phyloP scores from a whole-genome alignment of 2,113 vertebrate genomes.

The Tychaedon coryphoeus region DNA sequence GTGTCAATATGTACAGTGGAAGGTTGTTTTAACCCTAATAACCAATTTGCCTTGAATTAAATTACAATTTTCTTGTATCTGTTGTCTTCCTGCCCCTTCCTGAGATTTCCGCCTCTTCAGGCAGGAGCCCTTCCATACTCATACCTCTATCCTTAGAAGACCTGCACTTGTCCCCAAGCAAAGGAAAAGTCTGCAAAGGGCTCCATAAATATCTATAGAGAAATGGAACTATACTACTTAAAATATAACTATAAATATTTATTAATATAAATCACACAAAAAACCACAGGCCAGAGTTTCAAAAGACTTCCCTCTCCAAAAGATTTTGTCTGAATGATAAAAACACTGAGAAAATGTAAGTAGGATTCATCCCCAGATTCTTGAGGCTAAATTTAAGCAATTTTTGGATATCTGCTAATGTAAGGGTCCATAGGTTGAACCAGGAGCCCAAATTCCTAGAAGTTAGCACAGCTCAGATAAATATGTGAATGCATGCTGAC shows the following conservation, averaged over 20 bases:
- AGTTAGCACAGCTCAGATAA: background rate
- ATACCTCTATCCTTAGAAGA: background rate
- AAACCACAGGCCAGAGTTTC: background rate
- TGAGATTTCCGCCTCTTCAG: background rate
- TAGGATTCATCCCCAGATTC: background rate
- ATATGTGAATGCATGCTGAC: background rate
- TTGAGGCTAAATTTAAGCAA: background rate
- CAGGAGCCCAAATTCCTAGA: background rate
- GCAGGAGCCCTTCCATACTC: background rate
- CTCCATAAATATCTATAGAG: background rate
- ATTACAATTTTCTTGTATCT: background rate
- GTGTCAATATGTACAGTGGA: background rate
- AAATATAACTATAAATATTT: background rate
- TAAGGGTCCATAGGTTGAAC: background rate
- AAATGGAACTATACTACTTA: background rate
- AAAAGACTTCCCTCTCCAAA: background rate
- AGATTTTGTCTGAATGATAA: background rate
- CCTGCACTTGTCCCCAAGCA: background rate
- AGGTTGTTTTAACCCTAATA: background rate
- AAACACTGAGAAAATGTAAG: background rate
- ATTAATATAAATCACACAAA: background rate
- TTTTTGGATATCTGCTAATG: background rate
- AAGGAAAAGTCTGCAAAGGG: background rate
- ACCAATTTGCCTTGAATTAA: background rate
- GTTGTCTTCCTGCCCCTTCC: background rate